These are phyloP conservation scores for Trachelus iudaicus DNA, from an alignment of 2,888 invertebrate genomes.

Conservation along the genomic window DNA sequence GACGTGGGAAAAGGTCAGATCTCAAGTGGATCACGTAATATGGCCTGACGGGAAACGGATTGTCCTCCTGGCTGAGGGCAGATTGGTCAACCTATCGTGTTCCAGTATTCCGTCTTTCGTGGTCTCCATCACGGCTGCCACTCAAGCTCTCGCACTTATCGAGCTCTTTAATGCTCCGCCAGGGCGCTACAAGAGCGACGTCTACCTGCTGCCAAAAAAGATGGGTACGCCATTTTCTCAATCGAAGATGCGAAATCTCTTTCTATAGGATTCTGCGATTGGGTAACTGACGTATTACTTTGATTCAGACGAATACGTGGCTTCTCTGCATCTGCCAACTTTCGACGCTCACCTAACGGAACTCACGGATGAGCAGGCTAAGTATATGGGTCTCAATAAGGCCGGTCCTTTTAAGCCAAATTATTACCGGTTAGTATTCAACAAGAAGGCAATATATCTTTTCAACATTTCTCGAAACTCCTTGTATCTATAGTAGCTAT, in stretches of 20 bases:
- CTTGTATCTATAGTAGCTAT: no score
- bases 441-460: no score
- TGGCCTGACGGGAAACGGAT: slow-evolving; percentile 98
- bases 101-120: slow-evolving; percentile 98
- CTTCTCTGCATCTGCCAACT: slow-evolving; percentile 94
- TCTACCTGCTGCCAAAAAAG: slow-evolving; percentile 97
- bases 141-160: slow-evolving; percentile 95
- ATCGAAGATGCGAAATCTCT: background rate
- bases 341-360: slow-evolving; percentile 98
- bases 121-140: slow-evolving; percentile 96
- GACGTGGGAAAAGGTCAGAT: slow-evolving; percentile 96
- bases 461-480: no score
- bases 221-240: slow-evolving; percentile 77
- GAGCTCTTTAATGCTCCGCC: slow-evolving; percentile 96
- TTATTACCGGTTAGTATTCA: slow-evolving; percentile 84
- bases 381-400: slow-evolving; percentile 96
- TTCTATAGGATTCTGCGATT: background rate
- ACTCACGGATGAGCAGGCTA: slow-evolving; percentile 95
- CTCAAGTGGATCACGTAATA: slow-evolving; percentile 98
- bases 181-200: slow-evolving; percentile 96
- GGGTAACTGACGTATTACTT: background rate
- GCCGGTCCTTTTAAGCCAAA: slow-evolving; percentile 99
- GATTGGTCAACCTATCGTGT: slow-evolving; percentile 95
- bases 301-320: slow-evolving; percentile 92
- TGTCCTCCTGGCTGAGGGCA: slow-evolving; percentile 92